Conservation (phyloP, 1,140 invertebrate genomes). For the Aphis craccivora region DNA sequence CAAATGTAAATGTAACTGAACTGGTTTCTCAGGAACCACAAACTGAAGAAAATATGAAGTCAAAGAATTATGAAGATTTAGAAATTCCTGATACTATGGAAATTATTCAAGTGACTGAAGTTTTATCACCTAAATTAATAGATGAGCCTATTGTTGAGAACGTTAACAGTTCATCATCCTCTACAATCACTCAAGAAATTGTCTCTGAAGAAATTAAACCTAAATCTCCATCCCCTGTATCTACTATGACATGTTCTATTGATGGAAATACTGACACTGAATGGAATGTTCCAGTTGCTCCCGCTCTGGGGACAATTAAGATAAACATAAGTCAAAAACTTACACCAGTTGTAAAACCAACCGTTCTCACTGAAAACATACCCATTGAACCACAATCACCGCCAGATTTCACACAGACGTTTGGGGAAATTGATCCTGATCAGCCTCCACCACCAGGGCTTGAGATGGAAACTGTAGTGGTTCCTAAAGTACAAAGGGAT, state of each 20-base stretch:
- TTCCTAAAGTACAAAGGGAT: slow-evolving; percentile 66
- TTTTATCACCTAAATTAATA: slow-evolving; percentile 63
- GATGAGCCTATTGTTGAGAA: slow-evolving; percentile 60
- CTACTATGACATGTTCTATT: slow-evolving; percentile 50
- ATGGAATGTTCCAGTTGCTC: slow-evolving; percentile 47
- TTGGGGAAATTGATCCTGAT: slow-evolving; percentile 61
- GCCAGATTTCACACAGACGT: not conserved
- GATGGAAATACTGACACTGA: slow-evolving; percentile 45
- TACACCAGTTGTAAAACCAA: slow-evolving; percentile 13
- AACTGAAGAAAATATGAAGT: slow-evolving; percentile 65
- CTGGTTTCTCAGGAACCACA: not conserved
- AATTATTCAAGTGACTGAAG: slow-evolving; percentile 79
- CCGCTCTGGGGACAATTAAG: slow-evolving; percentile 37
- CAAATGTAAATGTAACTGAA: slow-evolving; percentile 64
- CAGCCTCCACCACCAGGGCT: slow-evolving; percentile 13
- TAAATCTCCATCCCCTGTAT: slow-evolving; percentile 60
- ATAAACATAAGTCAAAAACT: slow-evolving; percentile 52
- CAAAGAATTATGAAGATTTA: slow-evolving; percentile 67
- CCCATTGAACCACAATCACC: not conserved
- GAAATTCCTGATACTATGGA: slow-evolving; percentile 73
- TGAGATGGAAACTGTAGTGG: slow-evolving; percentile 61
- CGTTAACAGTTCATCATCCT: slow-evolving; percentile 62
- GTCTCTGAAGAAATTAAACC: slow-evolving; percentile 61
- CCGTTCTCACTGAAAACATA: not conserved
- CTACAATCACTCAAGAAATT: slow-evolving; percentile 64